Base-by-base conservation (phyloP, 2,888 invertebrate species). In the Cyrtodaria siliqua region DNA sequence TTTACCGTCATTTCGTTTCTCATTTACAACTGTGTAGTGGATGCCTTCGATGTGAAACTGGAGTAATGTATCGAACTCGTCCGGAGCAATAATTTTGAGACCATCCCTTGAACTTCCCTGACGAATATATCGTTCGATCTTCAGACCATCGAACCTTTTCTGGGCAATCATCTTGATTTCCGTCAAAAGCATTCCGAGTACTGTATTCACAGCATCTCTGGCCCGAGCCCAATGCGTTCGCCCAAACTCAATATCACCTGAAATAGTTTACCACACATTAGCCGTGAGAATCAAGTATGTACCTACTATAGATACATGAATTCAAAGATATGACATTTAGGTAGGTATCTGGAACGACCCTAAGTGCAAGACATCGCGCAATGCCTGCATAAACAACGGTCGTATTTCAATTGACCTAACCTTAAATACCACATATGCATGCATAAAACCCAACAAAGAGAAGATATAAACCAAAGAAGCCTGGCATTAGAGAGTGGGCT, bases 51-150 rank as follows among this genome's bases (percentile, higher is more conserved):
- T 56, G 16, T 52, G 66, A 55, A 73, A 83, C 33, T 69, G 68
- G 8, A 83, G 57, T 29, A 73, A 27, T 8, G 60, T 60, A 60
- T 83, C 83, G 62, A 79, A 83, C 47, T 83, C 83, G 33, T 83
- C 71, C 0, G 80, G 71, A 12, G 47, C 38, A 3, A 63, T 49
- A 38, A 80, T 68, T 49, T 83, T 83, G 18, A 83, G 64, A 29
- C 83, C 80, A 20, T 83, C 78, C 23, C 80, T 50, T 20, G 80
- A 47, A 26, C 80, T 80, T n/a, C 77, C 83, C 55, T 83, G 78
- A 2, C 68, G 71, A 1, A 76, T 57, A 27, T 70, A 79, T 2
- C 57, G 49, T n/a, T 75, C 56, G 18, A 77, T 60, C 33, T 52
- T 18, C 9, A 77, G 59, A 23, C 60, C 60, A 24, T 68, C 44